Conservation (phyloP, 2,797 vertebrate genomes). For the Micromesistius poutassou region DNA sequence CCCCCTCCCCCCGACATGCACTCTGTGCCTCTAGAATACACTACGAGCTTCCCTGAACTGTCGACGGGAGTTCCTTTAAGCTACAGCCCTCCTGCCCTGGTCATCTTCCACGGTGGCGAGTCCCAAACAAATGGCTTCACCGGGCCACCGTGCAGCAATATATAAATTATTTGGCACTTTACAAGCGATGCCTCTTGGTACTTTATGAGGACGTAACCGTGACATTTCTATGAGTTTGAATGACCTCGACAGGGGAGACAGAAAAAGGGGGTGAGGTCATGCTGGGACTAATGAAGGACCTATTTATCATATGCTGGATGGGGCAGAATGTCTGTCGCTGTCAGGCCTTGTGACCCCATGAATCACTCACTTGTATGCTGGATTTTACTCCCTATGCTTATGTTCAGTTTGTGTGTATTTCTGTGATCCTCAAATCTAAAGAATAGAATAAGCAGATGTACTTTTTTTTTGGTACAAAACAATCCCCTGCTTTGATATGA, state of each 20-base stretch:
- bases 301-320: background rate
- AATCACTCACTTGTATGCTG: background rate
- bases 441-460: background rate
- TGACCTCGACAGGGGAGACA: background rate
- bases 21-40: conserved; percentile 42
- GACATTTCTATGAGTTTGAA: background rate
- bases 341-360: background rate
- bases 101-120: too few relatives aligned
- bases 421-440: background rate
- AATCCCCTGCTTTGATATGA: background rate
- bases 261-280: background rate
- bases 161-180: background rate
- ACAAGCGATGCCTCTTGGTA: background rate
- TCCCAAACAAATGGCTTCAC: background rate
- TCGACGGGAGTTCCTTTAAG: background rate
- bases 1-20: background rate
- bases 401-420: background rate
- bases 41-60: background rate
- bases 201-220: background rate
- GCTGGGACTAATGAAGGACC: background rate
- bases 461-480: background rate
- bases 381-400: background rate
- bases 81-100: background rate
- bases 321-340: background rate
- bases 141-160: background rate